These are phyloP conservation scores for Amphiprion clarkii DNA, from an alignment of 2,797 vertebrate genomes.

Conservation along the genomic window DNA sequence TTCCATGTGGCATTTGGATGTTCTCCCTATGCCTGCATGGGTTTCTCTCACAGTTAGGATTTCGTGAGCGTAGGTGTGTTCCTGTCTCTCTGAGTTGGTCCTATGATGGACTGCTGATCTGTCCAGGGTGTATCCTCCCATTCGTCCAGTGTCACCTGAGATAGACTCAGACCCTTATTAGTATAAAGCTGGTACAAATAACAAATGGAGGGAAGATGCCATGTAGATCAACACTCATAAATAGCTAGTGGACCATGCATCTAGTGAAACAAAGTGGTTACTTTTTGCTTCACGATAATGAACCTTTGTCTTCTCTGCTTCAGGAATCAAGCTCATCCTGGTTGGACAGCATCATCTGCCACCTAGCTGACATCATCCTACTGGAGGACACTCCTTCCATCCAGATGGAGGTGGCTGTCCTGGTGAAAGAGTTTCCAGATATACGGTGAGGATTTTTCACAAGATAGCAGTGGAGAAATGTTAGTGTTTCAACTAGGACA, in stretches of 20 bases:
- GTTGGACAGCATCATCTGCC: constrained; percentile 90
- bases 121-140: no score
- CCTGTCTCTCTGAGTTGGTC: no score
- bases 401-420: constrained; percentile 94
- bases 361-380: constrained; percentile 91
- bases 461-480: constrained; percentile 19
- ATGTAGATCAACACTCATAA: background rate
- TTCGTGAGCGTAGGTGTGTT: no score
- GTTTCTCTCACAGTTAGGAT: no score
- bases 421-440: constrained; percentile 94
- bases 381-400: constrained; percentile 94
- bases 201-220: background rate
- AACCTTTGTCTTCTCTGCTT: constrained; percentile 4
- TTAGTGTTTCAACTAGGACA: constrained; percentile 56
- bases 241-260: background rate
- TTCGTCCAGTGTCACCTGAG: no score
- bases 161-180: no score
- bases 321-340: constrained; percentile 91
- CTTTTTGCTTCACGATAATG: background rate
- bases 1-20: no score
- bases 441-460: constrained; percentile 85
- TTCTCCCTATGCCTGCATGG: no score
- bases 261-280: no score
- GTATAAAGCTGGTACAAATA: no score
- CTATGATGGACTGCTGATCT: no score